Evolutionary conservation across 2,113 vertebrate species (phyloP).

Genomic region (Lipophrys pholis): DNA sequence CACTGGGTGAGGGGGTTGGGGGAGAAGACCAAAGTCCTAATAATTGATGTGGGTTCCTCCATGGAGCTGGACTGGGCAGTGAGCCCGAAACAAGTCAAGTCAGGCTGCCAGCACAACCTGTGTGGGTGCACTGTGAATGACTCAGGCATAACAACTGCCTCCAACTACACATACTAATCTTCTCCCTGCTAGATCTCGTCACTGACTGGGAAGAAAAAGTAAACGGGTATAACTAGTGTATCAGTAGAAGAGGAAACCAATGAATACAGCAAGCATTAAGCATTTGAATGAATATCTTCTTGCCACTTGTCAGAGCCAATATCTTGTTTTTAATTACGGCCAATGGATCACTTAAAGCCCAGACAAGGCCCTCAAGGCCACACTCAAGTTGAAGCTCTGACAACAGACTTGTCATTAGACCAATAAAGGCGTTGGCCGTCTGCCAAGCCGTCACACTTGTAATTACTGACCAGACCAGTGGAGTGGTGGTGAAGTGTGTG

Average conservation of each 20-base stretch:
- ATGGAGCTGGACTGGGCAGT: constrained; percentile 26
- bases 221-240: constrained; percentile 21
- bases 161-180: constrained; percentile 33
- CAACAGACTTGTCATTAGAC: constrained; percentile 67
- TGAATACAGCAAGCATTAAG: constrained; percentile 31
- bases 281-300: constrained; percentile 5
- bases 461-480: constrained; percentile 71
- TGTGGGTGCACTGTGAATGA: constrained; percentile 40
- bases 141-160: constrained; percentile 38
- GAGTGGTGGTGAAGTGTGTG: constrained; percentile 35
- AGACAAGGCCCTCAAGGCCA: constrained; percentile 37
- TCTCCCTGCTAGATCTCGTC: constrained; percentile 45
- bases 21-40: constrained; percentile 44
- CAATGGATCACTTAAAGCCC: constrained; percentile 51
- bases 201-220: constrained; percentile 8
- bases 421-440: constrained; percentile 45
- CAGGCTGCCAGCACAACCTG: constrained; percentile 49
- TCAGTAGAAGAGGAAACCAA: constrained; percentile 21
- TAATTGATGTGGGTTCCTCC: constrained; percentile 49
- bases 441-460: constrained; percentile 58
- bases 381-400: constrained; percentile 52
- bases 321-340: constrained; percentile 66
- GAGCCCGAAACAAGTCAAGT: constrained; percentile 41
- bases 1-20: constrained; percentile 54
- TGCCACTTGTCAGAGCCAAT: constrained; percentile 47